Evolutionary conservation across 2,113 vertebrate species (phyloP).

Genomic region (Otolemur garnettii): DNA sequence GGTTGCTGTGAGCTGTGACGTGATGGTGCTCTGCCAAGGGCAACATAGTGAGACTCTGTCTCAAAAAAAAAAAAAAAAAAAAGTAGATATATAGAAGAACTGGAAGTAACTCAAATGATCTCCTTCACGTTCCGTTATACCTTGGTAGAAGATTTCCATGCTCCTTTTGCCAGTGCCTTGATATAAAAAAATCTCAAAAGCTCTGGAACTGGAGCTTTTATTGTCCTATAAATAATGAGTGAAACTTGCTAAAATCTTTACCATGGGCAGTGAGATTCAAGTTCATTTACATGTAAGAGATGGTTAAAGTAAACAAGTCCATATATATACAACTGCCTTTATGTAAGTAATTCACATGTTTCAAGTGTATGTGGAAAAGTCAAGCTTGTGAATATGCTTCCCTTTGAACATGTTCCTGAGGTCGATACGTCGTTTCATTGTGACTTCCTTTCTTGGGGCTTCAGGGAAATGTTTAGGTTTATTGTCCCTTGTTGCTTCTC

Average conservation of each 20-base stretch:
- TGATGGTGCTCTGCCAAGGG: no score
- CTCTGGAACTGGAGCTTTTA: neutral
- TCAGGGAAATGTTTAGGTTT: neutral
- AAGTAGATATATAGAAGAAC: neutral
- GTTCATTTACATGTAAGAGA: slow-evolving; percentile 2
- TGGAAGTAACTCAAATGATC: slow-evolving; percentile 41
- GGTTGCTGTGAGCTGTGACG: no score
- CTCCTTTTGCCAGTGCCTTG: neutral
- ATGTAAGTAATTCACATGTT: slow-evolving; percentile 16
- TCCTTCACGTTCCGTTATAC: slow-evolving; percentile 26
- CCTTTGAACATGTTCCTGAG: neutral
- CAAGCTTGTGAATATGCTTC: neutral
- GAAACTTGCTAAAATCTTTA: neutral
- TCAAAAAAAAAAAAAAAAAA: no score
- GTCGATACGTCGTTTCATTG: neutral
- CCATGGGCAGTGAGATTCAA: neutral
- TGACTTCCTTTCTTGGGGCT: neutral
- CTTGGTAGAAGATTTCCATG: neutral
- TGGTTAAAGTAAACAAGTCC: neutral
- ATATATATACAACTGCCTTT: neutral
- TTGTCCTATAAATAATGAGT: neutral
- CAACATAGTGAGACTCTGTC: no score
- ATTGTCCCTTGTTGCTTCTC: neutral
- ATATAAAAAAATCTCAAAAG: neutral
- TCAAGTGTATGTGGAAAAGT: neutral